These are phyloP conservation scores for Remorina albescens DNA, from an alignment of 2,797 vertebrate species.

Conservation along the genomic window DNA sequence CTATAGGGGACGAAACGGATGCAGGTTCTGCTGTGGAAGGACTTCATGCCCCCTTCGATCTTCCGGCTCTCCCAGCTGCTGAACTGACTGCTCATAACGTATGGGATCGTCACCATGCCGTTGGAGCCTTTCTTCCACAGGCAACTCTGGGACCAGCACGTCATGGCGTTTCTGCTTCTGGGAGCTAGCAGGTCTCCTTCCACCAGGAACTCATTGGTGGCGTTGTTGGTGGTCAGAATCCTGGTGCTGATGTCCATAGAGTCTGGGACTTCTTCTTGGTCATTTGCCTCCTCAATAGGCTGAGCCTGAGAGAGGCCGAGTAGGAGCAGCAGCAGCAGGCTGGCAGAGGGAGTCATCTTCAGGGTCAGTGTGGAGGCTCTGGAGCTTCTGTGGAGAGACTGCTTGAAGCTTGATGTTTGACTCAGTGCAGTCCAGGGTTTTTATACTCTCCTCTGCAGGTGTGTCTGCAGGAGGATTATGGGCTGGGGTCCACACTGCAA, in stretches of 20 bases:
- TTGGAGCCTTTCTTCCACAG: slow-evolving; percentile 51
- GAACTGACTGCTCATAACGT: slow-evolving; percentile 32
- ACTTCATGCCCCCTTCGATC: slow-evolving; percentile 27
- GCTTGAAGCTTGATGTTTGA: slow-evolving; percentile 50
- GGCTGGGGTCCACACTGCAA: slow-evolving; percentile 35
- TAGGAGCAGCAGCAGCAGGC: slow-evolving; percentile 65
- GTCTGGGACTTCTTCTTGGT: slow-evolving; percentile 7
- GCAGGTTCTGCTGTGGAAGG: slow-evolving; percentile 43
- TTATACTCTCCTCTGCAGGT: slow-evolving; percentile 60
- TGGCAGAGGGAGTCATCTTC: slow-evolving; percentile 61
- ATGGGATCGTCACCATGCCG: slow-evolving; percentile 48
- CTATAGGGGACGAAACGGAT: slow-evolving; percentile 49
- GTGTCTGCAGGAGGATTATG: slow-evolving; percentile 63
- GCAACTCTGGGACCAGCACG: slow-evolving; percentile 39
- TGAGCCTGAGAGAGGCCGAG: slow-evolving; percentile 59
- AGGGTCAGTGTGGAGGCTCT: slow-evolving; percentile 37
- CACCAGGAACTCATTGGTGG: slow-evolving; percentile 42
- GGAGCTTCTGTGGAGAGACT: slow-evolving; percentile 56
- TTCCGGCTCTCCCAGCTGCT: neutral
- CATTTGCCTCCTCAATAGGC: slow-evolving; percentile 35
- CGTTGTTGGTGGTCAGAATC: slow-evolving; percentile 64
- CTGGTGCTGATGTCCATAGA: slow-evolving; percentile 35
- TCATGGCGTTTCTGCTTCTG: slow-evolving; percentile 56
- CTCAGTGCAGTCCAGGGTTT: slow-evolving; percentile 53
- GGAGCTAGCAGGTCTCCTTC: slow-evolving; percentile 57